Evolutionary conservation across 2,888 invertebrate species (phyloP).

Genomic region (Chymomyza caudatula): DNA sequence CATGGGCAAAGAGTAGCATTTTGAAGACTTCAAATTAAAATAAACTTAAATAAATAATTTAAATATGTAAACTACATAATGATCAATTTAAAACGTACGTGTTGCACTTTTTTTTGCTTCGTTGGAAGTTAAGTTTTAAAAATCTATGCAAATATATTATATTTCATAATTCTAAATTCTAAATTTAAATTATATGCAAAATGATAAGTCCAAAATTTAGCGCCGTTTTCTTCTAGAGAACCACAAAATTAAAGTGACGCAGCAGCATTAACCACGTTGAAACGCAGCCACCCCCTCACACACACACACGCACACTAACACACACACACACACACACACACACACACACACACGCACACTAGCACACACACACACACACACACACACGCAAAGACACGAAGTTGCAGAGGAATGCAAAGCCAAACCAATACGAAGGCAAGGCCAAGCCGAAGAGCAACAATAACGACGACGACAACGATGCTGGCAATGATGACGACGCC

Average conservation of each 20-base stretch:
- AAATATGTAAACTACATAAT: too few relatives aligned
- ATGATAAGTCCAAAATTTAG: too few relatives aligned
- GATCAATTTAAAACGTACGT: too few relatives aligned
- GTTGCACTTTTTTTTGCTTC: too few relatives aligned
- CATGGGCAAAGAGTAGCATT: too few relatives aligned
- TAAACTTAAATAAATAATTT: too few relatives aligned
- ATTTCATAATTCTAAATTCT: too few relatives aligned
- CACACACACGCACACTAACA: neutral
- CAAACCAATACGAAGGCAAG: conserved; percentile 32
- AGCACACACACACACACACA: neutral
- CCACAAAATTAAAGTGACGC: neutral
- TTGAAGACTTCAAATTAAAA: too few relatives aligned
- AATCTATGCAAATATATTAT: too few relatives aligned
- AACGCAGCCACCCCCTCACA: neutral
- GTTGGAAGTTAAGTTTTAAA: too few relatives aligned
- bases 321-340: neutral
- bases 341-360: neutral
- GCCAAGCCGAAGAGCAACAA: conserved; percentile 16
- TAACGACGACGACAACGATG: conserved; percentile 7
- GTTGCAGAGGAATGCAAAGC: conserved; percentile 13
- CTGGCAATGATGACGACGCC: conserved; percentile 8
- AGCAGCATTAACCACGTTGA: neutral
- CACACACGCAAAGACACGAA: neutral
- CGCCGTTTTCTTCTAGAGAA: too few relatives aligned
- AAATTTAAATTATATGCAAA: too few relatives aligned